Percentiles rank a stretch among this genome's conserved stretches.
Evolutionary conservation across 2,113 vertebrate species (phyloP).

Genomic region (Odontophorus gujanensis): DNA sequence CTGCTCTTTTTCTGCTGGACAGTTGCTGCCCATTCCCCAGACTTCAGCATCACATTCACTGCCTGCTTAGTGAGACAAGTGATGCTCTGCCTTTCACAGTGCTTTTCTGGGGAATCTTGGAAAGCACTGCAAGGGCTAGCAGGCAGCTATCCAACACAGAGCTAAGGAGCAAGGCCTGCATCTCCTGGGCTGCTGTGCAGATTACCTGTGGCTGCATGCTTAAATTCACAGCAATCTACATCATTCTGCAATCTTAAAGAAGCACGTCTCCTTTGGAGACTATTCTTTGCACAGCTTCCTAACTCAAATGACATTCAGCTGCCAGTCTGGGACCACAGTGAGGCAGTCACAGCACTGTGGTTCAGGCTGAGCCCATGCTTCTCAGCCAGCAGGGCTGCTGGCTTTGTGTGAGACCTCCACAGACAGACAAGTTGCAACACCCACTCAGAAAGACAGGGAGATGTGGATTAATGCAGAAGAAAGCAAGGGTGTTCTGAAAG

Average conservation of each 20-base stretch:
- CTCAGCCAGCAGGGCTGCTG: not conserved
- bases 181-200: not conserved
- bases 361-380: not conserved
- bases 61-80: not conserved
- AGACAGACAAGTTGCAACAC: conserved; percentile 25
- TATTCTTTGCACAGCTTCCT: not conserved
- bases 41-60: not conserved
- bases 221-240: not conserved
- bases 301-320: not conserved
- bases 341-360: not conserved
- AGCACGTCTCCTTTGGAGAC: not conserved
- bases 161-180: not conserved
- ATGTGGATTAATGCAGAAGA: conserved; percentile 44
- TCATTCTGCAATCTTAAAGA: not conserved
- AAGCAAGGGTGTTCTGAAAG: not conserved
- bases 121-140: not conserved
- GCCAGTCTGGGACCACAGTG: not conserved
- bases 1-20: not conserved
- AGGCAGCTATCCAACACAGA: not conserved
- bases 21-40: not conserved
- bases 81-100: not conserved
- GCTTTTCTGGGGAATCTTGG: not conserved
- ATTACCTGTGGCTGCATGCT: not conserved
- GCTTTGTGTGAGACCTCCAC: not conserved
- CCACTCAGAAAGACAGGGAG: conserved; percentile 36